These are phyloP conservation scores for Rhinophrynus dorsalis DNA, from an alignment of 2,797 vertebrate genomes.

Conservation along the genomic window DNA sequence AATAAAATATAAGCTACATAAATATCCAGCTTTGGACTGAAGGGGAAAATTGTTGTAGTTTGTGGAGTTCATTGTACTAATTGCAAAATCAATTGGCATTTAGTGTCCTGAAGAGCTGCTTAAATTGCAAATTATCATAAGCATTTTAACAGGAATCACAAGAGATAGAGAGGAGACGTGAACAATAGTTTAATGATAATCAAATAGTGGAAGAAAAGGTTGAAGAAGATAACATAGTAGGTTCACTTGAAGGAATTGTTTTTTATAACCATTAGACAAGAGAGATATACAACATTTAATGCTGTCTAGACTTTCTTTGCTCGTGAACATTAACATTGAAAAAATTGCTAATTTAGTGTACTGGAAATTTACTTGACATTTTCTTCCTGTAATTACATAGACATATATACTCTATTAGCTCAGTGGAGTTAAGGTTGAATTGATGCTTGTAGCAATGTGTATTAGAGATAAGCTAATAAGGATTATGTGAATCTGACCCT, in stretches of 20 bases:
- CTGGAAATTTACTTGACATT: not conserved
- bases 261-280: not conserved
- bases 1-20: slow-evolving; percentile 1
- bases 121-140: slow-evolving; percentile 42
- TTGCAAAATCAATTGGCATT: slow-evolving; percentile 36
- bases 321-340: not conserved
- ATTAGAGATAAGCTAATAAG: too few relatives aligned
- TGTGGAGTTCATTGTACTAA: slow-evolving; percentile 35
- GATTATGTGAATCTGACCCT: too few relatives aligned
- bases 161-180: slow-evolving; percentile 6
- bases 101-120: slow-evolving; percentile 18
- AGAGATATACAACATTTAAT: not conserved
- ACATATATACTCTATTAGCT: not conserved
- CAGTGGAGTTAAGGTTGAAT: not conserved
- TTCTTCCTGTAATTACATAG: not conserved
- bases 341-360: slow-evolving; percentile 3
- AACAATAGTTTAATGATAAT: slow-evolving; percentile 6
- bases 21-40: slow-evolving; percentile 10
- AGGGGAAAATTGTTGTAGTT: slow-evolving; percentile 17
- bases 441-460: too few relatives aligned
- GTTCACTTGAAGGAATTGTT: not conserved
- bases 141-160: slow-evolving; percentile 20
- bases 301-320: not conserved
- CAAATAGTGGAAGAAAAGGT: not conserved
- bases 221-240: not conserved